Base-by-base conservation (phyloP, 1,140 invertebrate genomes). In the Ptiloglossa arizonensis region DNA sequence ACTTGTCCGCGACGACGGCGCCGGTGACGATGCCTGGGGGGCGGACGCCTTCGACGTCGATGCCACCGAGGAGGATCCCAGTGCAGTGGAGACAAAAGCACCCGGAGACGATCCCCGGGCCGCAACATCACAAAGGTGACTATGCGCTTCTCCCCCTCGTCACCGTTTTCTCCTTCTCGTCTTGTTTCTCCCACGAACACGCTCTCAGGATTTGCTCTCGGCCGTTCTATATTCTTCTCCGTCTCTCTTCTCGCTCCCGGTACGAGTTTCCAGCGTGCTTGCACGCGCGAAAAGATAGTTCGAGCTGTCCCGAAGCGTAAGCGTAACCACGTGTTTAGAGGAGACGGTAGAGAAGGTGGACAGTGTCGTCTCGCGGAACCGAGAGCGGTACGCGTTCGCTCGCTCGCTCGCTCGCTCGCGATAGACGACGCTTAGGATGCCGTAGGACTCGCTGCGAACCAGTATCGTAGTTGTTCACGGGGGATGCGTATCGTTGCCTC, bases 41-140 rank as follows among this genome's bases (percentile, higher is more conserved):
- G n/a, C 60, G 74, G 32, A 57, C 38, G 19, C 41, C 75, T 17
- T 27, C 46, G 59, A 85, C 89, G 46, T 85, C 87, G 48, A 85
- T 87, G 27, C 81, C 90, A 44, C 84, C 94, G 13, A 93, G 93
- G 13, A 72, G 69, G 38, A 77, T 93, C 27, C 91, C 92, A 9
- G 93, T 93, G 6, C 94, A 92, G 32, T 95, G 95, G 95, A 93
- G 94, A 68, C 94, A 94, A 75, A 93, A 93, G 69, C 90, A 92
- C 72, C 63, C 72, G 48, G 89, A 92, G 60, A 89, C 87, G 35
- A 90, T 90, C 79, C 86, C 85, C 87, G 87, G 87, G 72, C 82
- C 90, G 62, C 90, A 92, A 69, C 91, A 93, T 85, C 90, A 93
- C 86, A 91, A 93, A 93, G 91, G 93, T 94, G 80, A 92, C 89